A percentile compares a stretch with the other conserved stretches of the same genome.
Evolutionary conservation across 30 jellyfish, hydroid and myxozoan species (phyloP).

Genomic region (Turritopsis rubra): DNA sequence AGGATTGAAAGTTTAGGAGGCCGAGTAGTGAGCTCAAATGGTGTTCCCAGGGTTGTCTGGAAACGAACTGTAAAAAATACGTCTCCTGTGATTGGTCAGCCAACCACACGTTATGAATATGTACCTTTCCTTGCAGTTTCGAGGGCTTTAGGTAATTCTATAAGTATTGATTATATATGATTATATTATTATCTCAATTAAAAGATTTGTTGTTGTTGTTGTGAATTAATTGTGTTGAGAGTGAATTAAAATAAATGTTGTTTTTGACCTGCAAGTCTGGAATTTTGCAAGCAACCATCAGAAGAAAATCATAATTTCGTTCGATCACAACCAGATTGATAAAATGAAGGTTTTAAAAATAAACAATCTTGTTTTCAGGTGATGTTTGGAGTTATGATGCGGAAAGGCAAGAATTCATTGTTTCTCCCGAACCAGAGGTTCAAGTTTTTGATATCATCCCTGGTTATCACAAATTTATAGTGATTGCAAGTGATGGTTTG

Average conservation of each 20-base stretch:
- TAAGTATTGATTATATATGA: too few relatives aligned
- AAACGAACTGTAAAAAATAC: conserved; percentile 37
- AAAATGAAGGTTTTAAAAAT: neutral
- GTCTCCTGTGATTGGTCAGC: neutral
- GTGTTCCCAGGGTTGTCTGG: conserved; percentile 92
- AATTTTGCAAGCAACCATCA: too few relatives aligned
- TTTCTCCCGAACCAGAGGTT: conserved; percentile 88
- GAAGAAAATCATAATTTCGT: too few relatives aligned
- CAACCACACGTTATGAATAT: conserved; percentile 38
- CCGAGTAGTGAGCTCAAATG: conserved; percentile 57
- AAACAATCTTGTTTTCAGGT: conserved; percentile 35
- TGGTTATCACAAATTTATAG: conserved; percentile 40
- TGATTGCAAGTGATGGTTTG: conserved; percentile 88
- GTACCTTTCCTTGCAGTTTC: conserved; percentile 95
- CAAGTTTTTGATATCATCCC: conserved; percentile 32
- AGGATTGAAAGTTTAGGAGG: conserved; percentile 84
- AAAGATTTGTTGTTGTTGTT: neutral
- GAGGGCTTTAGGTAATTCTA: conserved; percentile 80
- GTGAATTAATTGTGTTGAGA: neutral
- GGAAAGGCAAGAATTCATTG: conserved; percentile 49
- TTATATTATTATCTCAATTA: too few relatives aligned
- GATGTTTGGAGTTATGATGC: conserved; percentile 87
- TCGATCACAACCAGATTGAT: too few relatives aligned
- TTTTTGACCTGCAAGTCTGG: too few relatives aligned
- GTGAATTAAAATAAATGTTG: neutral